phyloP scores from a whole-genome alignment of 2,888 invertebrate genomes.

The Neuroscelio doddi region DNA sequence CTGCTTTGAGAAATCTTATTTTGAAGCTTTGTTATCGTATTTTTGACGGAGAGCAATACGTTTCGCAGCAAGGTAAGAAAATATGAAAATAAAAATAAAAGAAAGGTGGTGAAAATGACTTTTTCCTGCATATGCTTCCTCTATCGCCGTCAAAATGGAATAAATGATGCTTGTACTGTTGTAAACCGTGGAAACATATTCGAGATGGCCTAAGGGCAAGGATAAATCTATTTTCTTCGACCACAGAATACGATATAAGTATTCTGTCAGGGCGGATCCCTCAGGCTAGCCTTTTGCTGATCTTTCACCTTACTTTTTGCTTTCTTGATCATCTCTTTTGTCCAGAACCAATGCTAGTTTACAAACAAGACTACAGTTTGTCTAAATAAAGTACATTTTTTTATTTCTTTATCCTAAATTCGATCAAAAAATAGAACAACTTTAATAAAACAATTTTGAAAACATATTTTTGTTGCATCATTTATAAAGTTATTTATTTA shows the following conservation, averaged over 20 bases:
- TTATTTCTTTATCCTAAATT: too few relatives aligned
- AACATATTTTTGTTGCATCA: too few relatives aligned
- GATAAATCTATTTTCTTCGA: constrained; percentile 66
- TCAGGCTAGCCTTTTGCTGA: constrained; percentile 40
- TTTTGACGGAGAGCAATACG: background rate
- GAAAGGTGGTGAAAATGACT: too few relatives aligned
- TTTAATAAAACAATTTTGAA: too few relatives aligned
- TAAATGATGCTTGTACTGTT: constrained; percentile 51
- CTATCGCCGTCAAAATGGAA: constrained; percentile 53
- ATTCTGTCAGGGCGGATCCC: constrained; percentile 51
- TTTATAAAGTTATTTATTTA: too few relatives aligned
- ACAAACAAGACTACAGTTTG: background rate
- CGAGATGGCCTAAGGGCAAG: constrained; percentile 47
- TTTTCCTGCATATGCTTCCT: constrained; percentile 26
- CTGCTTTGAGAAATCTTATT: background rate
- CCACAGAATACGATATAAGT: constrained; percentile 63
- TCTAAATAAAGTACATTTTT: background rate
- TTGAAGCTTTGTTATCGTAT: background rate
- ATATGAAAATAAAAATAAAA: background rate
- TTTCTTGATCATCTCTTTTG: constrained; percentile 8
- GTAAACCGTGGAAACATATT: constrained; percentile 27
- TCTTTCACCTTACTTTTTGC: constrained; percentile 9
- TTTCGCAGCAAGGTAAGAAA: background rate
- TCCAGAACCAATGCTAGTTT: background rate
- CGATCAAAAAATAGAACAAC: too few relatives aligned